Base-by-base conservation (phyloP, 53 echinoderm and acorn worm species). In the Pentamera pediparva region DNA sequence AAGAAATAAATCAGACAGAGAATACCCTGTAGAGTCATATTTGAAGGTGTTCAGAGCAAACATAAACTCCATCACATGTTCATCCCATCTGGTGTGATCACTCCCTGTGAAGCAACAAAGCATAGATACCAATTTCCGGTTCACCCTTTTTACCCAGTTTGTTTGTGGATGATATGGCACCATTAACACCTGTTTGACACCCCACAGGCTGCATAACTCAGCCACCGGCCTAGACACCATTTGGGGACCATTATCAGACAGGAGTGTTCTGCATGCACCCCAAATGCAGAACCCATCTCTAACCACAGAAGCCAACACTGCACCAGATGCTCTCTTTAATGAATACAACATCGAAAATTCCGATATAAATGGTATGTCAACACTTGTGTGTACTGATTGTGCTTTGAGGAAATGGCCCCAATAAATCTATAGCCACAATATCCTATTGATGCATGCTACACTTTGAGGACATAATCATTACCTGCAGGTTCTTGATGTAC, bases 161-260 rank as follows among this genome's bases (percentile, higher is more conserved):
- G 60, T 78, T 30, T 87, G 87, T 17, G 83, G 83, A 37, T 87
- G 83, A 58, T 83, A 87, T 1, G 83, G 83, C 12, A 80, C 56
- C 4, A 50, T 87, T 22, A 83, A 83, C 21, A 74, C 55, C 37
- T 78, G 78, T 37, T 78, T 41, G 3, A 83, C 79, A 13, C 78
- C 83, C 83, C 83, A 87, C 11, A 69, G 52, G 0, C 28, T 35
- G 40, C 87, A 83, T 1, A 83, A 53, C 35, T 77, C 82, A 37
- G 54, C 65, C 4, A 87, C 21, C 2, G 26, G 53, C 31, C 36
- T 51, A 19, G 71, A 71, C 35, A 78, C 33, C 48, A 83, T 76
- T 27, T 87, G 87, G 3, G 82, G 78, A 0, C 87, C 83, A 69
- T 87, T 87, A 38, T 83, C 87, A 12, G 87, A 83, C 3, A 87